Percentiles rank a stretch among this genome's conserved stretches.
These are phyloP conservation scores for Tinea trinotella DNA, from an alignment of 2,888 invertebrate species.

Conservation along the genomic window DNA sequence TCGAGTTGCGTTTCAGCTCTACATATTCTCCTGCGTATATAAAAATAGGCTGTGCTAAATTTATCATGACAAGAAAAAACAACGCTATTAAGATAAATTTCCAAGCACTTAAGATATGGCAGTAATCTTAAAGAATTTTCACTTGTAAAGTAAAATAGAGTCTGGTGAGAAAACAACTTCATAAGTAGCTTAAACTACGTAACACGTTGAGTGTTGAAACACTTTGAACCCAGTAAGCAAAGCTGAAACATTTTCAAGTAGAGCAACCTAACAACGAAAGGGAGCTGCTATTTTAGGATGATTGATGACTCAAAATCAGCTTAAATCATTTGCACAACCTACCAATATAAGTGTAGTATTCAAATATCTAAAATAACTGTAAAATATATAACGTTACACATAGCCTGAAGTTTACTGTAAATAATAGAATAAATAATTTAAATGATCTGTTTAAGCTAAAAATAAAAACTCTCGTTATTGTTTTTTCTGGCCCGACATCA, in stretches of 20 bases:
- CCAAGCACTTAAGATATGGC: background rate
- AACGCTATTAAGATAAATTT: background rate
- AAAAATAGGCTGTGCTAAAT: too few relatives aligned
- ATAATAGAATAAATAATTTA: too few relatives aligned
- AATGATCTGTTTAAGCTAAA: too few relatives aligned
- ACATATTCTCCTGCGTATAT: too few relatives aligned
- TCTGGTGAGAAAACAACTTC: conserved; percentile 13
- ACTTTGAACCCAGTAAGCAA: conserved; percentile 11
- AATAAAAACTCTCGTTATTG: too few relatives aligned
- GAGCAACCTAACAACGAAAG: conserved; percentile 2
- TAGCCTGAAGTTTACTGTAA: too few relatives aligned
- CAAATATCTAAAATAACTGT: background rate
- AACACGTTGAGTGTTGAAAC: conserved; percentile 11
- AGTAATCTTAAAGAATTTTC: background rate
- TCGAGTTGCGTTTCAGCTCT: too few relatives aligned
- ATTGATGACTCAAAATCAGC: conserved; percentile 8
- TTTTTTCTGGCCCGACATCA: too few relatives aligned
- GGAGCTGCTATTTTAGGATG: background rate
- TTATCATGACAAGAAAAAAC: too few relatives aligned
- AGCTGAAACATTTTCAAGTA: conserved; percentile 12
- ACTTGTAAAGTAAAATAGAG: background rate
- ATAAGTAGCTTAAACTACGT: conserved; percentile 15
- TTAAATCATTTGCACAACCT: background rate
- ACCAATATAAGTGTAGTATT: background rate
- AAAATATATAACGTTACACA: too few relatives aligned